Conservation (phyloP, 2,888 invertebrate genomes). For the Pammene fasciana region DNA sequence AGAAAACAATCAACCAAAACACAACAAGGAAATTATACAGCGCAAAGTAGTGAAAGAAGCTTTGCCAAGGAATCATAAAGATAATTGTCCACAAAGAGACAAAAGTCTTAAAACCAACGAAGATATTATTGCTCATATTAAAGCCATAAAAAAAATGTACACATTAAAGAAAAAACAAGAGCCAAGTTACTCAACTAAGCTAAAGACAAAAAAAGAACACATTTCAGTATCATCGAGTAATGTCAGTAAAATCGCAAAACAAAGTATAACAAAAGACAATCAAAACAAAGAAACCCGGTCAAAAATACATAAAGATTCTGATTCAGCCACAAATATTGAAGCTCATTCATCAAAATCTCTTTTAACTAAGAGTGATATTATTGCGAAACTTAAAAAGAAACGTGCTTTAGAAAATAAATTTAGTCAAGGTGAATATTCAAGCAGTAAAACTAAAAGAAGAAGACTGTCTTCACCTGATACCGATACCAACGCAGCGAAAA, state of each 20-base stretch:
- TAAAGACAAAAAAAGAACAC: constrained; percentile 18
- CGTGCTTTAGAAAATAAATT: neutral
- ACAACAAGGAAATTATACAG: constrained; percentile 14
- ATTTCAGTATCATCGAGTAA: neutral
- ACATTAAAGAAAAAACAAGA: constrained; percentile 18
- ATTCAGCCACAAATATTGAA: neutral
- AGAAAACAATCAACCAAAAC: constrained; percentile 10
- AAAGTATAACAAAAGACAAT: neutral
- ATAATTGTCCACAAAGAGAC: neutral
- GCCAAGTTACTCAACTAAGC: constrained; percentile 11
- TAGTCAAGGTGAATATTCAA: neutral
- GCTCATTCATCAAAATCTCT: neutral
- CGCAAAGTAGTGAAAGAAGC: neutral
- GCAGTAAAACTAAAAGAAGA: constrained; percentile 6
- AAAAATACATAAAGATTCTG: constrained; percentile 1
- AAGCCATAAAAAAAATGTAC: neutral
- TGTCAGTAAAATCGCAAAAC: constrained; percentile 1
- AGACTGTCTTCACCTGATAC: neutral
- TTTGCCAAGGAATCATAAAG: neutral
- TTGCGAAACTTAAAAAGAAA: constrained; percentile 10
- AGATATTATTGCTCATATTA: constrained; percentile 5
- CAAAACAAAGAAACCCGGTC: neutral
- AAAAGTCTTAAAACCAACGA: constrained; percentile 9
- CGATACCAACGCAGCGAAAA: constrained; percentile 8
- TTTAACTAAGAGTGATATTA: constrained; percentile 5